These are phyloP conservation scores for Channallabes apus DNA, from an alignment of 2,797 vertebrate species.

Conservation along the genomic window DNA sequence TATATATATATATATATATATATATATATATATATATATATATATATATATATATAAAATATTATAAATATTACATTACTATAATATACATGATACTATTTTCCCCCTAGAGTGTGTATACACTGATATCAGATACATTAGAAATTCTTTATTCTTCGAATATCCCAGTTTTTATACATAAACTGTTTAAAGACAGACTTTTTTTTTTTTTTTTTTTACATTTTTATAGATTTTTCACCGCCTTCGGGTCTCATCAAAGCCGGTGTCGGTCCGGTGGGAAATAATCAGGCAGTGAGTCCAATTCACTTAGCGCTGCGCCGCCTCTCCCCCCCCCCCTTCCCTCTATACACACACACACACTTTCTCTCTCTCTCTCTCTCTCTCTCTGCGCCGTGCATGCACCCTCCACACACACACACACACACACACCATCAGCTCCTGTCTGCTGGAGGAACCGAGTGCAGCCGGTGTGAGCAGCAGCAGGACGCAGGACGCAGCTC, in stretches of 20 bases:
- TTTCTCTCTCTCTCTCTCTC: not conserved
- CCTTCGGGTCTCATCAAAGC: conserved; percentile 43
- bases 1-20: too few relatives aligned
- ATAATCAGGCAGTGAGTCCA: conserved; percentile 56
- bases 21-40: too few relatives aligned
- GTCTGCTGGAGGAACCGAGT: conserved; percentile 8
- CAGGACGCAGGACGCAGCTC: not conserved
- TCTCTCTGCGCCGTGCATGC: not conserved
- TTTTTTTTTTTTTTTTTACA: too few relatives aligned
- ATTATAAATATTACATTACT: too few relatives aligned
- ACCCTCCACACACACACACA: too few relatives aligned
- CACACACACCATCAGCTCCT: not conserved
- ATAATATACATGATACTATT: too few relatives aligned
- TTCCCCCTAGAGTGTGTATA: too few relatives aligned
- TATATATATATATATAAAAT: too few relatives aligned
- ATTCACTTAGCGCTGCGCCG: conserved; percentile 58
- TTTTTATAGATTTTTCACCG: not conserved
- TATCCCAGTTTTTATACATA: too few relatives aligned
- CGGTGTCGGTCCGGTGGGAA: conserved; percentile 60
- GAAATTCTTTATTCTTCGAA: too few relatives aligned
- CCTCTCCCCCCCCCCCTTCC: conserved; percentile 51
- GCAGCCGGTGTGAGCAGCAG: conserved; percentile 18
- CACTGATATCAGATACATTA: too few relatives aligned
- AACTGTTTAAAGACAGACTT: too few relatives aligned
- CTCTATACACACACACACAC: not conserved